These are phyloP conservation scores for Lepidonotus clava DNA, from an alignment of 2,888 invertebrate genomes.

Conservation along the genomic window DNA sequence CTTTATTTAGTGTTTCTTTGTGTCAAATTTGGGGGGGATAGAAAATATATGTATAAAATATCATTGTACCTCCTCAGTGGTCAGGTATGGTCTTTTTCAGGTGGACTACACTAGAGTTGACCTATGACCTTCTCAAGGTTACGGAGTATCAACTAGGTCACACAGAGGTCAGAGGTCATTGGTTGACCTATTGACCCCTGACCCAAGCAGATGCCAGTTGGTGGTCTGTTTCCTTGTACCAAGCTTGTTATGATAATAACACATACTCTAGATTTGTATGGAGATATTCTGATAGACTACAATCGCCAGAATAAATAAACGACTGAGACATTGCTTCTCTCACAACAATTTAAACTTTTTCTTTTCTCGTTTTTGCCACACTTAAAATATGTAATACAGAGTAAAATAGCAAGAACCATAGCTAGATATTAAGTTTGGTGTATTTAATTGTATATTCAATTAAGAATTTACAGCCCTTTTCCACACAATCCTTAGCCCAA, in stretches of 20 bases:
- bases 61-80: neutral
- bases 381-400: no score
- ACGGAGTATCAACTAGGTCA: neutral
- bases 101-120: neutral
- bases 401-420: no score
- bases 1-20: neutral
- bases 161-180: neutral
- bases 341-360: conserved; percentile 48
- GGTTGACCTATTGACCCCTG: no score
- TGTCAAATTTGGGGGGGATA: no score
- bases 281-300: conserved; percentile 43
- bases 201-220: neutral
- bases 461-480: no score
- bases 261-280: conserved; percentile 45
- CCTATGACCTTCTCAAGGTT: neutral
- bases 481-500: no score
- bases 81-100: neutral
- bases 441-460: no score
- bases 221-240: neutral
- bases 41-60: no score
- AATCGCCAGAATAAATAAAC: conserved; percentile 37
- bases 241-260: conserved; percentile 26
- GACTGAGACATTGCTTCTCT: conserved; percentile 44
- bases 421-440: no score
- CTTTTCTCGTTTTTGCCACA: no score